Conservation (phyloP, 2,888 invertebrate species). For the Napeogenes inachia region DNA sequence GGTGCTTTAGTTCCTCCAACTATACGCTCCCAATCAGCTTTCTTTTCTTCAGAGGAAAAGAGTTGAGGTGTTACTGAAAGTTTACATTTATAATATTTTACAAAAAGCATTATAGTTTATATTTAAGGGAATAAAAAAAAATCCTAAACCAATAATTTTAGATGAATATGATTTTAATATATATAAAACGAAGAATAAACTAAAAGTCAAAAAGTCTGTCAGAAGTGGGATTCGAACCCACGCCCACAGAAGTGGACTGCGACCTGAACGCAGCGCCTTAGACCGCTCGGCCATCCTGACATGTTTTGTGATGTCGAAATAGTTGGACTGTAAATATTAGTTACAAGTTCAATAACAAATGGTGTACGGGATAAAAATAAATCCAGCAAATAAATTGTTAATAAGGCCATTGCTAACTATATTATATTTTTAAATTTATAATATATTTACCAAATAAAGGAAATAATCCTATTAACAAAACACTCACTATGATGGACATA, state of each 20-base stretch:
- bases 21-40: slow-evolving; percentile 66
- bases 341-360: not conserved
- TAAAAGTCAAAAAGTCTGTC: slow-evolving; percentile 44
- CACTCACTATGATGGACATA: slow-evolving; percentile 23
- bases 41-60: slow-evolving; percentile 44
- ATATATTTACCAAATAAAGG: slow-evolving; percentile 33
- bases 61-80: slow-evolving; percentile 50
- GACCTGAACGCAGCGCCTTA: slow-evolving; percentile 74
- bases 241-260: slow-evolving; percentile 74
- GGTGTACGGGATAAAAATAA: not conserved
- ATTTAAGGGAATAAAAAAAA: not conserved
- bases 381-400: not conserved
- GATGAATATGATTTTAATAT: not conserved
- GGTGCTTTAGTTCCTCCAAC: slow-evolving; percentile 74
- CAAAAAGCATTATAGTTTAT: not conserved
- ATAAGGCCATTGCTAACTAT: too few species aligned
- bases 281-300: slow-evolving; percentile 72
- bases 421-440: not conserved
- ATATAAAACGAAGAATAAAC: slow-evolving; percentile 9
- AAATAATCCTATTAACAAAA: slow-evolving; percentile 18
- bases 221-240: slow-evolving; percentile 74
- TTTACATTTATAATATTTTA: not conserved
- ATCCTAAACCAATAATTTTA: slow-evolving; percentile 1
- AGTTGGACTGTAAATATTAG: not conserved
- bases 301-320: rapidly evolving